Evolutionary conservation across 2,888 invertebrate species (phyloP).

Genomic region (Agriopis marginaria): DNA sequence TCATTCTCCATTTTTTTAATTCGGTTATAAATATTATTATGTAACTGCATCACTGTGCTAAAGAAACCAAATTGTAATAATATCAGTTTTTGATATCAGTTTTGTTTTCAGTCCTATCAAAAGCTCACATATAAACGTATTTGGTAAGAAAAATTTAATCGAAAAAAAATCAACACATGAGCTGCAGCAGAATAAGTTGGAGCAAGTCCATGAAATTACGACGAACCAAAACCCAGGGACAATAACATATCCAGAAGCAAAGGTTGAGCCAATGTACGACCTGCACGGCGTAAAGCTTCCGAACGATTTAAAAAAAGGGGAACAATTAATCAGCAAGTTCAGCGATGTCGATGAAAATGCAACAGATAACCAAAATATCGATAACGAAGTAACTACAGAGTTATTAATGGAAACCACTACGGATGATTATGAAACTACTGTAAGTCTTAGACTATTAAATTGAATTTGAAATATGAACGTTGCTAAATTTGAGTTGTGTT

Average conservation of each 20-base stretch:
- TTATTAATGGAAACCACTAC: slow-evolving; percentile 17
- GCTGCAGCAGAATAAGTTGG: neutral
- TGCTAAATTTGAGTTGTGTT: neutral
- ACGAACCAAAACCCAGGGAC: neutral
- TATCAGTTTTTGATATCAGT: neutral
- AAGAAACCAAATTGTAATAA: neutral
- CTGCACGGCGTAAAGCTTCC: neutral
- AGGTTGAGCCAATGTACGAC: neutral
- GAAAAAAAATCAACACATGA: slow-evolving; percentile 10
- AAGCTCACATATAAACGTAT: slow-evolving; percentile 9
- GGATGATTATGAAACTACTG: slow-evolving; percentile 18
- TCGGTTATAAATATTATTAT: no score
- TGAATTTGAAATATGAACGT: neutral
- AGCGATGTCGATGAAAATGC: slow-evolving; percentile 1
- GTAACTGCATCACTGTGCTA: neutral
- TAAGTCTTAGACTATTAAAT: slow-evolving; percentile 13
- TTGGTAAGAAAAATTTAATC: slow-evolving; percentile 10
- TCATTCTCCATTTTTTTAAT: no score
- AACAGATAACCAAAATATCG: neutral
- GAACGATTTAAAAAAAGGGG: neutral
- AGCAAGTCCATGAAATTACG: neutral
- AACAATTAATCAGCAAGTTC: slow-evolving; percentile 8
- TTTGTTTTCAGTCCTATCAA: slow-evolving; percentile 12
- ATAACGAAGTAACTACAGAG: slow-evolving; percentile 16
- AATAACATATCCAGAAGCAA: slow-evolving; percentile 3